Conservation (phyloP, 2,113 vertebrate genomes). For the Python bivittatus region DNA sequence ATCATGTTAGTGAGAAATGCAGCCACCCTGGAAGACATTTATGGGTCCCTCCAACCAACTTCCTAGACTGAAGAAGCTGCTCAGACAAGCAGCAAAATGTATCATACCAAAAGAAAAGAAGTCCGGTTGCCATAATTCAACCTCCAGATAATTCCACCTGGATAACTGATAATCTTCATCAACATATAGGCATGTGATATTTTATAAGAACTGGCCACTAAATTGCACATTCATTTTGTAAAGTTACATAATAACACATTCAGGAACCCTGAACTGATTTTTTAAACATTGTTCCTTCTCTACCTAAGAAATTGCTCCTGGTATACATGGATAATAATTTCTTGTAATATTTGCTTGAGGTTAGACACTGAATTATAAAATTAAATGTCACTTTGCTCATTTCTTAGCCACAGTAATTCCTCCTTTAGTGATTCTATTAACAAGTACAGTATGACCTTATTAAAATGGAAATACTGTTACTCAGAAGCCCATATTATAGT, state of each 20-base stretch:
- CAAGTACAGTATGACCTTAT: conserved; percentile 27
- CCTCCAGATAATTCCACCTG: no score
- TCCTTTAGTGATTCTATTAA: conserved; percentile 26
- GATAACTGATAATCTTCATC: no score
- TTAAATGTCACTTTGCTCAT: conserved; percentile 28
- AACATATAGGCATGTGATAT: neutral
- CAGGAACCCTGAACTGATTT: neutral
- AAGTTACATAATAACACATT: neutral
- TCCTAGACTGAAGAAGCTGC: no score
- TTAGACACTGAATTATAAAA: conserved; percentile 34
- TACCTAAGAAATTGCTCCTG: neutral
- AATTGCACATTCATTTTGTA: neutral
- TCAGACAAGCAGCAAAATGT: no score
- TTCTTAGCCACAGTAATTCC: conserved; percentile 22
- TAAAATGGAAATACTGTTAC: conserved; percentile 46
- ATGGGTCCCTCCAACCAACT: no score
- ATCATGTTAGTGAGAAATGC: no score
- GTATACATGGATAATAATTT: neutral
- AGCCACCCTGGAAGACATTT: no score
- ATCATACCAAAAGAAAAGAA: no score
- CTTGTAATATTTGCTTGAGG: conserved; percentile 27
- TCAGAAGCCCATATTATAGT: conserved; percentile 13
- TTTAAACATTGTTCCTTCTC: neutral
- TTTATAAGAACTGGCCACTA: neutral
- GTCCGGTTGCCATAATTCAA: no score